A percentile compares a stretch with the other conserved stretches of the same genome.
phyloP scores from a whole-genome alignment of 2,888 invertebrate genomes.

The Zele albiditarsus region DNA sequence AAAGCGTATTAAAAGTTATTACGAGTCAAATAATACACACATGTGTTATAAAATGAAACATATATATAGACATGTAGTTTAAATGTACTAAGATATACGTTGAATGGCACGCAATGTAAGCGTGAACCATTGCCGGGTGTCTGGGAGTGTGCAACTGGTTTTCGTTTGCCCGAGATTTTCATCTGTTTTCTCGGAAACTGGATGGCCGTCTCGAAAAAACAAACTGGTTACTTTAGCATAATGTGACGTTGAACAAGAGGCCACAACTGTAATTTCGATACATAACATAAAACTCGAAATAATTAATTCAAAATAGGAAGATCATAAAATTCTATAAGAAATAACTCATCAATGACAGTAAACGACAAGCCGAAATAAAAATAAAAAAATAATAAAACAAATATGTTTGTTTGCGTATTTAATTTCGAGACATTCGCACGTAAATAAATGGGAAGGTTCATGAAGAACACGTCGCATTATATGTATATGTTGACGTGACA shows the following conservation, averaged over 20 bases:
- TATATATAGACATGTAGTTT: no score
- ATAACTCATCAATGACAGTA: background rate
- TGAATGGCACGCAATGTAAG: conserved; percentile 39
- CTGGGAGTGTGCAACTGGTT: conserved; percentile 60
- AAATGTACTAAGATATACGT: conserved; percentile 23
- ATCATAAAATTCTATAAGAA: background rate
- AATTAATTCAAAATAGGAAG: background rate
- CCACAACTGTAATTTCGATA: conserved; percentile 19
- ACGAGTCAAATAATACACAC: no score
- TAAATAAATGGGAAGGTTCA: background rate
- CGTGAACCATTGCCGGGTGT: conserved; percentile 34
- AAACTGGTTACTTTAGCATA: conserved; percentile 55
- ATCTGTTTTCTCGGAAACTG: conserved; percentile 69
- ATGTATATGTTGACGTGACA: conserved; percentile 35
- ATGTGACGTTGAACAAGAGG: background rate
- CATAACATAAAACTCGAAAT: background rate
- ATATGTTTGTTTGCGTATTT: background rate
- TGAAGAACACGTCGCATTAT: background rate
- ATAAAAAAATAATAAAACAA: background rate
- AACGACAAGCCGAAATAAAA: background rate
- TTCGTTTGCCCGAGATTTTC: conserved; percentile 66
- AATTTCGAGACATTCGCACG: background rate
- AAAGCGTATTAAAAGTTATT: no score
- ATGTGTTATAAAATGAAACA: no score
- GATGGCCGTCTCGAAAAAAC: conserved; percentile 54